Base-by-base conservation (phyloP, 2,888 invertebrate genomes). In the Eurytoma californica region DNA sequence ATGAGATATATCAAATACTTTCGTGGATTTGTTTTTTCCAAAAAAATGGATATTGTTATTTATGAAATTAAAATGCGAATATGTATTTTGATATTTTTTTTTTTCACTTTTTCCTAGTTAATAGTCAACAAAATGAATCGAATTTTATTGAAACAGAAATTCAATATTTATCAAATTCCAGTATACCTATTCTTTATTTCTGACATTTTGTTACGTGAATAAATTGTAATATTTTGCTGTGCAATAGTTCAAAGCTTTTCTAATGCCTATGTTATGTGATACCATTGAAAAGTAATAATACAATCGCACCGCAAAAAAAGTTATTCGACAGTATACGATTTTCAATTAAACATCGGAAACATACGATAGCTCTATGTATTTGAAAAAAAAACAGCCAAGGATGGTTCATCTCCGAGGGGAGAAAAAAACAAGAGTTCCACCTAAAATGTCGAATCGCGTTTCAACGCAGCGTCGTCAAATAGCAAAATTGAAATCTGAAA, bases 401-500 rank as follows among this genome's bases (percentile, higher is more conserved):
- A 51, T n/a, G 7, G 4, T 7, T 53, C 53, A 16, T 51, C 14
- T 53, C 53, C 53, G 3, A 13, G 2, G n/a, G 9, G n/a, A 70
- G 20, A 58, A 69, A 70, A 60, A 18, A 47, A n/a, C 4, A 58
- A 58, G 58, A 51, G 14, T 49, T 20, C 0, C 1, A 58, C 3
- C 20, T 14, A 13, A 24, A 63, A 47, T 47, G 39, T 63, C n/a
- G n/a, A 24, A 39, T 0, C 18, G 3, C 30, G 20, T 39, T 12
- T 14, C 12, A 4, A 14, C 39, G 3, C 14, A 12, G 3, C 4
- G 28, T 20, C 53, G 57, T 63, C 68, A 63, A 67, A 61, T 20
- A 30, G 61, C 12, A 61, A 68, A 75, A 75, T 75, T 68, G 68
- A 53, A 68, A 53, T 49, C 51, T 24, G 24, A 28, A 75, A 75